Conservation (phyloP, 2,797 vertebrate species). For the Tamandua tetradactyla region DNA sequence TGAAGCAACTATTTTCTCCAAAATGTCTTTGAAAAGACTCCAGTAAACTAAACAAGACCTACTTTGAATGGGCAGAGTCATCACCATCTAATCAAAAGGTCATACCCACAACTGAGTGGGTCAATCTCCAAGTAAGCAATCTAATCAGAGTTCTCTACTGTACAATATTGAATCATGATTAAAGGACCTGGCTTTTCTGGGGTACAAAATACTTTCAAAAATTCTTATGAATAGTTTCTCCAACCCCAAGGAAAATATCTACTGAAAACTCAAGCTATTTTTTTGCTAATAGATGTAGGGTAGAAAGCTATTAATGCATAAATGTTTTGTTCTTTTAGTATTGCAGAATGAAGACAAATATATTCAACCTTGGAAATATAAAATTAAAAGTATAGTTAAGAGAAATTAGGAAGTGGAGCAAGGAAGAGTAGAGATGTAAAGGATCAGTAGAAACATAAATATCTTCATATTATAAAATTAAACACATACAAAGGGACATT, state of each 20-base stretch:
- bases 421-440: background rate
- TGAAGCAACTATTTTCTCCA: too few species aligned
- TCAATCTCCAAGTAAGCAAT: too few species aligned
- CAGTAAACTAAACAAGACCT: too few species aligned
- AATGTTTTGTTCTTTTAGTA: background rate
- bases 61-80: too few species aligned
- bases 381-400: background rate
- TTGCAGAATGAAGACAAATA: background rate
- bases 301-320: background rate
- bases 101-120: too few species aligned
- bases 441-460: background rate
- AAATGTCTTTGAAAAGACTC: too few species aligned
- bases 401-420: background rate
- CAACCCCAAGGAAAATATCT: background rate
- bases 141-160: too few species aligned
- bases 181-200: too few species aligned
- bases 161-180: too few species aligned
- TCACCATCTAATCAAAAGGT: too few species aligned
- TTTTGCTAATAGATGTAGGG: slow-evolving; percentile 15
- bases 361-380: background rate
- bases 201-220: too few species aligned
- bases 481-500: background rate
- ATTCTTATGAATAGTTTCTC: background rate
- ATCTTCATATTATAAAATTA: background rate
- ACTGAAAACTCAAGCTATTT: background rate